phyloP scores from a whole-genome alignment of 2,113 vertebrate genomes.

The Cacatua alba region DNA sequence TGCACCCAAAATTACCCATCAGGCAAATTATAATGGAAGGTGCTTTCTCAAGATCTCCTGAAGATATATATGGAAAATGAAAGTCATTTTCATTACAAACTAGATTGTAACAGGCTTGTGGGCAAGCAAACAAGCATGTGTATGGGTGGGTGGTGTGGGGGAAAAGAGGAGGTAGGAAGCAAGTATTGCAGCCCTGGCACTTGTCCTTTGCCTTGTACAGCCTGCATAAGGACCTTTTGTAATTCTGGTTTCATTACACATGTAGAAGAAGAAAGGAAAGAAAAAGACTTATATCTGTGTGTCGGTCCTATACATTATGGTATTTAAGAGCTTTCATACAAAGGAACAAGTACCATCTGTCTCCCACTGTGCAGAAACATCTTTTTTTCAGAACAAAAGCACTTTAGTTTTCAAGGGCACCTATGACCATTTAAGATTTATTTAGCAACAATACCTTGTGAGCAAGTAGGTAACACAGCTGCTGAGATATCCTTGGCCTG shows the following conservation, averaged over 20 bases:
- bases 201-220: background rate
- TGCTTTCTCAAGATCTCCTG: background rate
- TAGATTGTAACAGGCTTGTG: background rate
- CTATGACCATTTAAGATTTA: background rate
- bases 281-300: background rate
- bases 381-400: background rate
- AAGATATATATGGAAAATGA: background rate
- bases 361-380: background rate
- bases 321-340: background rate
- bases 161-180: background rate
- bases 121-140: background rate
- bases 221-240: background rate
- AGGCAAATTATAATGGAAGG: background rate
- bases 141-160: background rate
- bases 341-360: background rate
- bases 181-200: background rate
- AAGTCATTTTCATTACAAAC: background rate
- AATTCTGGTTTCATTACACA: background rate
- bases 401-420: background rate
- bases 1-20: background rate
- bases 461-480: background rate
- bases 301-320: background rate
- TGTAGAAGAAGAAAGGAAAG: background rate
- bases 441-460: background rate
- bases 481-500: background rate